Evolutionary conservation across 2,797 vertebrate species (phyloP), one percentile per base, ranked within the genome.

Genomic region (Gobionotothen gibberifrons): DNA sequence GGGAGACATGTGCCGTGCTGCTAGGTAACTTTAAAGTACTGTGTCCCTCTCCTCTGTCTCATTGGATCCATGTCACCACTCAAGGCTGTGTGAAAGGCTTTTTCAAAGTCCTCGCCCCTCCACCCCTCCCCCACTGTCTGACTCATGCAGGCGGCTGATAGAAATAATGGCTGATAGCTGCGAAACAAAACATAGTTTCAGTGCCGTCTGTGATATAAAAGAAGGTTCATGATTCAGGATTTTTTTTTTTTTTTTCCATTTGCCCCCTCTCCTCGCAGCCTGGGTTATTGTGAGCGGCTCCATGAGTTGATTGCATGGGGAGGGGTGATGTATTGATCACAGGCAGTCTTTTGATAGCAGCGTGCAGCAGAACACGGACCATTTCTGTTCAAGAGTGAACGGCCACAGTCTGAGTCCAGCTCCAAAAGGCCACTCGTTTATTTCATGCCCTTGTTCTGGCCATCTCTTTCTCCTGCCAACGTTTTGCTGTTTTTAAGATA

Each of bases 1-100:
- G 7, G 7, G 93, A 26, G 95, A 95, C 96, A 96, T 95, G 94
- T 95, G 94, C 94, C 91, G 93, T 93, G 96, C 95, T 94, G 94
- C 92, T 93, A 91, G 95, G 95, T 96, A 96, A 94, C 95, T 97
- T 95, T 94, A 94, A 95, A 96, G 94, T 92, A 93, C 93, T 94
- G 94, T 94, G 95, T 93, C 95, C 94, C 90, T 92, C 94, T 95
- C 93, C 92, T 95, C 95, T 96, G 96, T 97, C 96, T 97, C 96
- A 97, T 97, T 96, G 95, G 96, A 97, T 98, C 97, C 96, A 92
- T 99, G 97, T 98, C 97, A 96, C 93, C 94, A 94, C 94, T 96
- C 94, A 94, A 91, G 94, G 94, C 95, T 95, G 94, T 94, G 95
- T 95, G 93, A 93, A 95, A 94, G 95, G 93, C 91, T 95, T 96